phyloP scores from a whole-genome alignment of 1,140 invertebrate genomes.

The Latrodectus geometricus region DNA sequence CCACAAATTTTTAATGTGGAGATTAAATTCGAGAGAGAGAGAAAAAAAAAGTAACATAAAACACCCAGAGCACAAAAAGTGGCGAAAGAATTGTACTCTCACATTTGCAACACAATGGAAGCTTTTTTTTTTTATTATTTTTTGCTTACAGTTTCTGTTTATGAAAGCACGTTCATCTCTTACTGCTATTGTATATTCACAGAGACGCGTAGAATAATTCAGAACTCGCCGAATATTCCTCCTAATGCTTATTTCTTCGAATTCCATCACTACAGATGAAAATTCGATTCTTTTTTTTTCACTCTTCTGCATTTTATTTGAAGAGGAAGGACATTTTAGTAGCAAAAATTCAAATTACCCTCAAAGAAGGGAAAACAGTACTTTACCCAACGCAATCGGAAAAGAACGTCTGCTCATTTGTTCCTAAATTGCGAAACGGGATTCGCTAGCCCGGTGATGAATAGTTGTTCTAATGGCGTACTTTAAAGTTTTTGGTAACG shows the following conservation, averaged over 20 bases:
- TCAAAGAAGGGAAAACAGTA: neutral
- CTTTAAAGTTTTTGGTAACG: slow-evolving; percentile 28
- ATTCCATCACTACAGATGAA: slow-evolving; percentile 18
- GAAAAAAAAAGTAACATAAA: neutral
- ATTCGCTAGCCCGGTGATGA: slow-evolving; percentile 30
- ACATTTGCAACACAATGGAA: neutral
- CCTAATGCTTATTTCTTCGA: slow-evolving; percentile 16
- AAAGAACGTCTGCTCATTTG: slow-evolving; percentile 1
- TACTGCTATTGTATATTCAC: slow-evolving; percentile 32
- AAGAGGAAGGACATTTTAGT: slow-evolving; percentile 26
- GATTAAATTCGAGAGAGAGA: neutral
- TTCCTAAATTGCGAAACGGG: slow-evolving; percentile 30
- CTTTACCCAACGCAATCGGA: neutral
- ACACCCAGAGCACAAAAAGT: neutral
- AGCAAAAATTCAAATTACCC: slow-evolving; percentile 38
- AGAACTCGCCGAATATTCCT: slow-evolving; percentile 14
- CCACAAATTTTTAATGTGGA: no score
- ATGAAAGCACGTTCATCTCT: neutral
- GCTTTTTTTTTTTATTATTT: no score
- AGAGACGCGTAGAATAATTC: slow-evolving; percentile 41
- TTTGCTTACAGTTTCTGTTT: neutral
- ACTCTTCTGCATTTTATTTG: neutral
- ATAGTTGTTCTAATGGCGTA: slow-evolving; percentile 43
- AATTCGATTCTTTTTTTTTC: slow-evolving; percentile 27
- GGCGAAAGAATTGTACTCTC: neutral